Evolutionary conservation across 2,113 vertebrate species (phyloP).

Genomic region (Loxodonta africana): DNA sequence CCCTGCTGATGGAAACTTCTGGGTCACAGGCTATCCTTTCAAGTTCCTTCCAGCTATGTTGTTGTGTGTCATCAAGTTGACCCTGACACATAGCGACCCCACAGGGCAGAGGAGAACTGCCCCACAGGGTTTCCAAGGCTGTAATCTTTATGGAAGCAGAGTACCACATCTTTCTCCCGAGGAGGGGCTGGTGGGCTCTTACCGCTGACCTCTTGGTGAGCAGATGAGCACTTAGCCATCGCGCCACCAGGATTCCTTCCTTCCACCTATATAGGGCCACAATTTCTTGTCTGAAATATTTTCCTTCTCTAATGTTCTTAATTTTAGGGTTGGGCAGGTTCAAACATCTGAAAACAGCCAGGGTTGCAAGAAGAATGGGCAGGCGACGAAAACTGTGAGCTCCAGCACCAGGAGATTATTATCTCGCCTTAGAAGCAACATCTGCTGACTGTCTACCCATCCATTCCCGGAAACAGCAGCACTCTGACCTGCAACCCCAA

Average conservation of each 20-base stretch:
- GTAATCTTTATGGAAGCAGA: too few relatives aligned
- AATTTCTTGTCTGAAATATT: not conserved
- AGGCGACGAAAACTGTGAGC: too few relatives aligned
- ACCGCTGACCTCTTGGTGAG: too few relatives aligned
- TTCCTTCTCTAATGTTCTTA: not conserved
- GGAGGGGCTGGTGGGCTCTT: too few relatives aligned
- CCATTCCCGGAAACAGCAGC: fast-evolving
- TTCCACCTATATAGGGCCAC: not conserved
- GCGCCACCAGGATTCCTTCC: too few relatives aligned
- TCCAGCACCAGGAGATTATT: not conserved
- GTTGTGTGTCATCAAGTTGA: too few relatives aligned
- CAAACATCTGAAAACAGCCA: not conserved
- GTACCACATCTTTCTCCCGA: too few relatives aligned
- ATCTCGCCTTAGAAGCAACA: not conserved
- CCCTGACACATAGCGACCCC: too few relatives aligned
- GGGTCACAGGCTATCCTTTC: not conserved
- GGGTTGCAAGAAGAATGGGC: too few relatives aligned
- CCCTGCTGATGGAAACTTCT: fast-evolving
- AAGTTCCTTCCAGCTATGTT: not conserved
- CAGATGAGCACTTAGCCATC: too few relatives aligned
- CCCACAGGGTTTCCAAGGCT: too few relatives aligned
- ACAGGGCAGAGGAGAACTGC: too few relatives aligned
- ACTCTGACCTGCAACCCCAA: not conserved
- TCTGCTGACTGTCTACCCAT: not conserved
- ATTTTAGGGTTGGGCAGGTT: not conserved